Evolutionary conservation across 2,888 invertebrate genomes (phyloP), one percentile per base, ranked within the genome.

Genomic region (Ryuthela nishihirai): DNA sequence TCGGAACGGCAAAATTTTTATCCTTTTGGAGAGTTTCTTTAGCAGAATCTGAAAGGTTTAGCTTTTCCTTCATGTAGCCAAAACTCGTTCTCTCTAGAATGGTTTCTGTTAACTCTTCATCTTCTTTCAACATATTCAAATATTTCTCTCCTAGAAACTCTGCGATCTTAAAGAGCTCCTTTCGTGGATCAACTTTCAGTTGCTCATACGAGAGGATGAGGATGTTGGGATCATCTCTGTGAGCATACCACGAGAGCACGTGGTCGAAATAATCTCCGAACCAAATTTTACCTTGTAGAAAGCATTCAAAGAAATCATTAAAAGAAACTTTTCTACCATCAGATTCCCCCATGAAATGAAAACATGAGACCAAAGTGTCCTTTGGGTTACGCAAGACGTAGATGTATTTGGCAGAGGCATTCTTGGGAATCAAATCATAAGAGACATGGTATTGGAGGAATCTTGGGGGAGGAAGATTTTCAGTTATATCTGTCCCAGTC

Each of bases 321-420:
- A 65, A 68, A 54, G 15, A 69, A 6, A 25, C 50, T n/a, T 52
- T 45, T 17, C 34, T 4, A 15, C 17, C 34, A 7, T 36, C 24
- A n/a, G 20, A 24, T 12, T 25, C 23, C 17, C 17, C 17, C n/a
- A 15, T 15, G 62, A 73, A 74, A 62, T 73, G 70, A 65, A 68
- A 76, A 50, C 70, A 74, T 2, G 75, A 75, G 4, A 76, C 74
- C 4, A 69, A 69, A 5, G 70, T 70, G 66, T 76, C 76, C 64
- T 74, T 75, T 0, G 76, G 74, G 58, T 76, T 75, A 40, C 76
- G 70, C 12, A 72, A 70, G 25, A 76, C 69, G 62, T 76, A 76
- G 34, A 76, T 70, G 9, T 74, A 69, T 73, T 75, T 36, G 12
- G 10, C 34, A 6, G 34, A 34, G 5, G 34, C n/a, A 34, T 34